These are phyloP conservation scores for Neelides folsomi DNA, from an alignment of 2,888 invertebrate genomes.

Conservation along the genomic window DNA sequence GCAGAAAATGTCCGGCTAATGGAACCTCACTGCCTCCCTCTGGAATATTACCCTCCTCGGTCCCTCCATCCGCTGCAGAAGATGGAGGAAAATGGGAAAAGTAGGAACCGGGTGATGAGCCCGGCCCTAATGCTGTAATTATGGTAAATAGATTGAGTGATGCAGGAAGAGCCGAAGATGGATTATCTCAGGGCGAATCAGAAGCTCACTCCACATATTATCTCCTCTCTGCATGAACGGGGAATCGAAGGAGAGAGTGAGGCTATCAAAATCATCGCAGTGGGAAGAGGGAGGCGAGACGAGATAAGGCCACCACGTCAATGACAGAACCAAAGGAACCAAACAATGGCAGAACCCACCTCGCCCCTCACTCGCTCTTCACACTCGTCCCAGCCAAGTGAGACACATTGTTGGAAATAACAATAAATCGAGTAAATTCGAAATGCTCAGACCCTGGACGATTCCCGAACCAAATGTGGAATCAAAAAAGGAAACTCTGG, in stretches of 20 bases:
- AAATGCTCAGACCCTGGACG: no score
- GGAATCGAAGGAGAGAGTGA: slow-evolving; percentile 28
- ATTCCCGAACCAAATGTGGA: no score
- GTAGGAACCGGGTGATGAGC: background rate
- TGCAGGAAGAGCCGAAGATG: no score
- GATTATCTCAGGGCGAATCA: no score
- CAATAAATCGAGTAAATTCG: no score
- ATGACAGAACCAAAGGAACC: slow-evolving; percentile 1
- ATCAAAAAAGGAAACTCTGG: no score
- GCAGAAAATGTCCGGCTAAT: background rate
- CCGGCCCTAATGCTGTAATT: background rate
- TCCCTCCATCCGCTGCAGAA: no score
- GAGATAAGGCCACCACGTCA: slow-evolving; percentile 17
- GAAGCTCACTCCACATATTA: no score
- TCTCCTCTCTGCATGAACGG: slow-evolving; percentile 9
- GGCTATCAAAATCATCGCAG: slow-evolving; percentile 20
- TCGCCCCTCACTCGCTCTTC: no score
- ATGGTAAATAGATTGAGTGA: no score
- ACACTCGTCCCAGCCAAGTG: no score
- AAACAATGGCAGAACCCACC: background rate
- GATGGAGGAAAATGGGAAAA: background rate
- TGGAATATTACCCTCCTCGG: background rate
- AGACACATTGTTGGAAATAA: no score
- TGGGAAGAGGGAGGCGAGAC: slow-evolving; percentile 13
- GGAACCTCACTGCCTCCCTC: background rate